phyloP scores from a whole-genome alignment of 2,797 vertebrate genomes.

The Lithobates sylvaticus region DNA sequence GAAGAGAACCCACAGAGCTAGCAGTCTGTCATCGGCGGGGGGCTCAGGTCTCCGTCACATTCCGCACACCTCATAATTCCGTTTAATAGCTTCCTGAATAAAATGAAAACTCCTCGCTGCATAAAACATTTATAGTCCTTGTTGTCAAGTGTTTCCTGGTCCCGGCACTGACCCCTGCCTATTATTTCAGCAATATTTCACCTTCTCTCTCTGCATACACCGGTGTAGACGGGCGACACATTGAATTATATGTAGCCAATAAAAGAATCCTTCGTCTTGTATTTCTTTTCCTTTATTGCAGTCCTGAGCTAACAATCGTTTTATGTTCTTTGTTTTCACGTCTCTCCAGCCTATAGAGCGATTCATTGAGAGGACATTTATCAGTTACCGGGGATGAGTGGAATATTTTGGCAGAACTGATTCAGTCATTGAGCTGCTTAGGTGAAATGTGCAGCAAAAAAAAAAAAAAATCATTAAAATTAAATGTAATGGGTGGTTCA shows the following conservation, averaged over 20 bases:
- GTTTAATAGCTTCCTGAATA: constrained; percentile 75
- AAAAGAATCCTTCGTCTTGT: background rate
- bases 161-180: constrained; percentile 64
- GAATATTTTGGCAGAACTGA: too few species aligned
- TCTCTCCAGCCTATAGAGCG: too few species aligned
- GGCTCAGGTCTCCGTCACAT: background rate
- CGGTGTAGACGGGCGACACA: background rate
- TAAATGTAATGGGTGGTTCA: too few species aligned
- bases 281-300: too few species aligned
- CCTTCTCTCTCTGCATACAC: background rate
- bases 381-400: too few species aligned
- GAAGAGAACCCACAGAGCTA: background rate
- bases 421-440: too few species aligned
- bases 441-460: too few species aligned
- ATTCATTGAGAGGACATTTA: too few species aligned
- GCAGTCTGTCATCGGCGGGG: constrained; percentile 19
- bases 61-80: constrained; percentile 66
- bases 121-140: constrained; percentile 71
- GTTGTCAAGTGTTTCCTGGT: constrained; percentile 69
- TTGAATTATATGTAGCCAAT: background rate
- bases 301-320: too few species aligned
- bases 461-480: too few species aligned
- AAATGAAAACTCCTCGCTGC: constrained; percentile 66
- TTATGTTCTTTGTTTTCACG: too few species aligned
- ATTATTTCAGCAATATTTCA: constrained; percentile 4